Base-by-base conservation (phyloP, 2,888 invertebrate genomes). In the Drosophila vallismaia region DNA sequence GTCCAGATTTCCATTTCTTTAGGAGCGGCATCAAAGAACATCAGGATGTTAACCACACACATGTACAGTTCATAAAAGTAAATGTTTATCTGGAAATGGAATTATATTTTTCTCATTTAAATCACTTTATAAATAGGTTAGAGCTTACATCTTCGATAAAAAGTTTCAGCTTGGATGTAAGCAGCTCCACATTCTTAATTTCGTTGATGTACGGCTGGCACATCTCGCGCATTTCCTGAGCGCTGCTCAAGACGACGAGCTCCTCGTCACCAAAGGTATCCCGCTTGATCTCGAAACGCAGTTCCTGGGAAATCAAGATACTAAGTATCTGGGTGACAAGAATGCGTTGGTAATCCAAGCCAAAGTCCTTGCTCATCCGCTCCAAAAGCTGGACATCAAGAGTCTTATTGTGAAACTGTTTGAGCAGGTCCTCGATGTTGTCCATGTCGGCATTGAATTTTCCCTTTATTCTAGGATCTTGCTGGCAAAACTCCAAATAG, bases 11-110 rank as follows among this genome's bases (percentile, higher is more conserved):
- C 81, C 90, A 91, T 90, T 74, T 90, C 90, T 26, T 88, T 87
- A 1, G 91, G 90, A 1, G 90, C 79, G 0, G 85, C 80, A 71
- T 90, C 86, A 5, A 90, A 88, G 59, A 86, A 88, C 50, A 82
- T 85, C 0, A 92, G 79, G n/a, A 92, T 89, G 66, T 92, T 90
- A 38, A 92, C 89, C 8, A 92, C 88, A 64, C 89, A 90, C 29
- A 92, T 76, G 75, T 91, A 92, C 33, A 92, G 76, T 66, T 92
- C 92, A 73, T 92, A 92, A 60, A 92, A 92, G 68, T 92, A 92
- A 3, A 90, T 89, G 71, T 92, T 91, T 26, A 92, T 90, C 91
- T 91, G 31, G 28, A 72, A 55, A 31, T 14, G 24, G n/a, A 7
- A 24, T 44, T 48, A 38, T 1, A 1, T 6, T 9, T 9, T n/a